These are phyloP conservation scores for Brachyopa scutellaris DNA, from an alignment of 2,888 invertebrate genomes.

Conservation along the genomic window DNA sequence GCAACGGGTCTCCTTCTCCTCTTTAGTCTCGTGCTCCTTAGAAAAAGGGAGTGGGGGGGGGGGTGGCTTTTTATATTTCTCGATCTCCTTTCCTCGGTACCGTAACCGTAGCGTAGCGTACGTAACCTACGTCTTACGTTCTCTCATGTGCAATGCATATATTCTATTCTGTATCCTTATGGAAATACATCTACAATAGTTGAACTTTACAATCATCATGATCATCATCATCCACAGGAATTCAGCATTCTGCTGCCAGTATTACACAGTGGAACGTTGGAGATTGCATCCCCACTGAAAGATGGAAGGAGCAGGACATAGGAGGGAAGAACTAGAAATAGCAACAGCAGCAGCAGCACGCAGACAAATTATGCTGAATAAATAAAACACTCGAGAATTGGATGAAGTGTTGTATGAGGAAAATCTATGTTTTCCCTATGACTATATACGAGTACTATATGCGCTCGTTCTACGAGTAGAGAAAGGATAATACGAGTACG, in stretches of 20 bases:
- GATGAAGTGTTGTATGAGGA: slow-evolving; percentile 72
- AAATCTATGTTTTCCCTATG: slow-evolving; percentile 64
- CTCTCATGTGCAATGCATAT: slow-evolving; percentile 66
- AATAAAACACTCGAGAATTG: slow-evolving; percentile 74
- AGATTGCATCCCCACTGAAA: slow-evolving; percentile 29
- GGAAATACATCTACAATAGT: slow-evolving; percentile 72
- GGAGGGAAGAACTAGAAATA: slow-evolving; percentile 24
- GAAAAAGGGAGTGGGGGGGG: slow-evolving; percentile 43
- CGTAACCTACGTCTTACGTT: slow-evolving; percentile 56
- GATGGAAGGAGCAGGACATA: too few species aligned
- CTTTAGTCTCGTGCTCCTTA: not conserved
- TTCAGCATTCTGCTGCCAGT: slow-evolving; percentile 35
- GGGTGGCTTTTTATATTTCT: too few species aligned
- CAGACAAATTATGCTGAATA: slow-evolving; percentile 75
- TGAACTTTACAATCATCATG: slow-evolving; percentile 72
- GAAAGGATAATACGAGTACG: slow-evolving; percentile 55
- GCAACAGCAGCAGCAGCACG: slow-evolving; percentile 55
- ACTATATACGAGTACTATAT: slow-evolving; percentile 9
- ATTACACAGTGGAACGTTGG: slow-evolving; percentile 34
- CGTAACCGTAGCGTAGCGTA: too few species aligned
- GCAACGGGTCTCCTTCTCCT: slow-evolving; percentile 11
- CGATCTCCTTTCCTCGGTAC: too few species aligned
- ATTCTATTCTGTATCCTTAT: slow-evolving; percentile 65
- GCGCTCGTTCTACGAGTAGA: slow-evolving; percentile 28
- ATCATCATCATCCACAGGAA: slow-evolving; percentile 60